These are phyloP conservation scores for Ornithorhynchus anatinus DNA, from an alignment of 2,113 vertebrate species.

Conservation along the genomic window DNA sequence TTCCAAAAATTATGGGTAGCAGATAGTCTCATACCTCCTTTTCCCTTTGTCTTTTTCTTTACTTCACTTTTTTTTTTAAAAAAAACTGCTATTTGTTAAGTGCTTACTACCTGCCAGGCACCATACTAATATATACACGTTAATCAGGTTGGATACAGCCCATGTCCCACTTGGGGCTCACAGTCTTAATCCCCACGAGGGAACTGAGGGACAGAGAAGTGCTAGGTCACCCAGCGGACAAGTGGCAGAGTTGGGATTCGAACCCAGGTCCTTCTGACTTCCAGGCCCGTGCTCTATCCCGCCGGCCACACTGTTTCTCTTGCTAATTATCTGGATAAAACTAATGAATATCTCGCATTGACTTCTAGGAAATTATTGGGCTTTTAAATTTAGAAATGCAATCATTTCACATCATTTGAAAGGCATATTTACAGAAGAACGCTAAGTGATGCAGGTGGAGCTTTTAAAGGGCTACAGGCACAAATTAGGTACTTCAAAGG, in stretches of 20 bases:
- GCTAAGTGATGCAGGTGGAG: neutral
- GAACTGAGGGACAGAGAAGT: too few relatives aligned
- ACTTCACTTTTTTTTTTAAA: too few relatives aligned
- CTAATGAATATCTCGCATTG: neutral
- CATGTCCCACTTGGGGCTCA: too few relatives aligned
- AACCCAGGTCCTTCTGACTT: neutral
- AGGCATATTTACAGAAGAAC: neutral
- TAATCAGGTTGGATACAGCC: too few relatives aligned
- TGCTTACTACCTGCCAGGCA: neutral
- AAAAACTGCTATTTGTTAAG: neutral
- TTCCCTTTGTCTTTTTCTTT: too few relatives aligned
- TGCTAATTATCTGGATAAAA: neutral
- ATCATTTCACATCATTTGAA: constrained; percentile 9
- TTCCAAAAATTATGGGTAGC: too few relatives aligned
- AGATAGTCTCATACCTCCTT: too few relatives aligned
- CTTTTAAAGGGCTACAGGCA: neutral
- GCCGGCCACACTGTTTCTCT: too few relatives aligned
- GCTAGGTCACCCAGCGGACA: neutral
- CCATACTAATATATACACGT: neutral
- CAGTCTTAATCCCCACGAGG: too few relatives aligned
- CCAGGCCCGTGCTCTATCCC: too few relatives aligned
- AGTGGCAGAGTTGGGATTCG: neutral
- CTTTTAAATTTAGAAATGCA: neutral
- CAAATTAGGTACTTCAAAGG: neutral
- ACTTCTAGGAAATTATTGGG: too few relatives aligned